Percentiles rank a stretch among this genome's conserved stretches.
These are phyloP conservation scores for Daboia siamensis DNA, from an alignment of 2,113 vertebrate genomes.

Conservation along the genomic window DNA sequence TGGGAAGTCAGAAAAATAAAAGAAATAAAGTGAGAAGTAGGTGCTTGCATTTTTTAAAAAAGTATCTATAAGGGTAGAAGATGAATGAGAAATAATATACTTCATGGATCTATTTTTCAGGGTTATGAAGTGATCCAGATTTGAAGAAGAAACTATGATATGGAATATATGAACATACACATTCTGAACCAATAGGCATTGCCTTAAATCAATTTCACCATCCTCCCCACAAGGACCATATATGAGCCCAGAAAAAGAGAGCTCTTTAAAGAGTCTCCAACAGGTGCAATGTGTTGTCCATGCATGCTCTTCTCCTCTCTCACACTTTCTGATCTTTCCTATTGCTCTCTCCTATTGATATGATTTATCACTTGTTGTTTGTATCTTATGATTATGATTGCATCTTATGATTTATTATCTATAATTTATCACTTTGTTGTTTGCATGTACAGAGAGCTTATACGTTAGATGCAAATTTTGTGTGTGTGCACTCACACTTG, in stretches of 20 bases:
- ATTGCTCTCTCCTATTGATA: neutral
- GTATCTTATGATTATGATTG: neutral
- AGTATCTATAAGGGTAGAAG: neutral
- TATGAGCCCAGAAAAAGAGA: neutral
- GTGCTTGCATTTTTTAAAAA: neutral
- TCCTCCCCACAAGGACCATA: neutral
- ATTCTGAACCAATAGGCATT: neutral
- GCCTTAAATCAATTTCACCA: neutral
- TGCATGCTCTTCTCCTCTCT: neutral
- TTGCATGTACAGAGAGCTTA: no score
- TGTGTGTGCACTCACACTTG: no score
- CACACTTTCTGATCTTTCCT: neutral
- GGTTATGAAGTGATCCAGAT: neutral
- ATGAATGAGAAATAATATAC: neutral
- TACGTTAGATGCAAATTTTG: no score
- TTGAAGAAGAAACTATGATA: neutral
- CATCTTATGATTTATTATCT: neutral
- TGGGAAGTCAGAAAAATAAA: neutral
- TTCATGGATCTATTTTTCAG: neutral
- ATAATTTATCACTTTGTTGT: no score
- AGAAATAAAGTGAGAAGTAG: neutral
- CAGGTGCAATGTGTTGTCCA: neutral
- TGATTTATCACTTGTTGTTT: no score
- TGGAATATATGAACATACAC: neutral
- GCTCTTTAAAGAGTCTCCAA: neutral